Conservation (phyloP, 2,113 vertebrate genomes). For the Chamaea fasciata region DNA sequence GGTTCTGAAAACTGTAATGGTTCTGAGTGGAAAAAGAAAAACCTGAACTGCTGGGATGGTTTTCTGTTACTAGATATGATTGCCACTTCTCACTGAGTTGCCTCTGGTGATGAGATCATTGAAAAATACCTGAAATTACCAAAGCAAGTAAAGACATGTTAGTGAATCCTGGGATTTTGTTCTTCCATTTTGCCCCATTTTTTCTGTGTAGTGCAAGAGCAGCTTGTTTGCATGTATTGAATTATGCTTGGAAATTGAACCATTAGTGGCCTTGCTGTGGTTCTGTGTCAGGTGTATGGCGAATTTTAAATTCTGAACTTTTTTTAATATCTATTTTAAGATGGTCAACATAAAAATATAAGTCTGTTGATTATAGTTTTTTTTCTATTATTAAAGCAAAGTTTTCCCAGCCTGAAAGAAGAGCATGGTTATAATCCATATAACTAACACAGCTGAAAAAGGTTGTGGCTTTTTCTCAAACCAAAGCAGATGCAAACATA, state of each 20-base stretch:
- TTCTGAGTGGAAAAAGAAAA: not conserved
- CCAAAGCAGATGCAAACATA: not conserved
- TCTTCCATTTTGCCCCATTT: constrained; percentile 29
- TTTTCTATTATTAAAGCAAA: not conserved
- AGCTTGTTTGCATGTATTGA: constrained; percentile 22
- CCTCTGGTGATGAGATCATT: not conserved
- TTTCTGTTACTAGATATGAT: not conserved
- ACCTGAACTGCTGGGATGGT: not conserved
- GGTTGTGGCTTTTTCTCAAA: not conserved
- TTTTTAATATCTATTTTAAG: constrained; percentile 33
- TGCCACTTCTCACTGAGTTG: not conserved
- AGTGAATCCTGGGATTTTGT: not conserved
- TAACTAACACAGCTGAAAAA: not conserved
- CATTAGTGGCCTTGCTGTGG: constrained; percentile 6
- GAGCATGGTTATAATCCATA: not conserved
- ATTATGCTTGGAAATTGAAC: constrained; percentile 43
- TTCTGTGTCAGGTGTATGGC: constrained; percentile 34
- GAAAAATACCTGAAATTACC: not conserved
- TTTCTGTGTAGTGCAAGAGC: not conserved
- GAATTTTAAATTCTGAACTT: constrained; percentile 1
- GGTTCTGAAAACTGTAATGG: not conserved
- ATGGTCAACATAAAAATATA: constrained; percentile 27
- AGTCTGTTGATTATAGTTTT: not conserved
- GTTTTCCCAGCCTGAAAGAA: not conserved
- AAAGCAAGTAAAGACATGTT: constrained; percentile 11